A percentile compares a stretch with the other conserved stretches of the same genome.
phyloP scores from a whole-genome alignment of 2,888 invertebrate species.

The Ptychoptera contaminata region DNA sequence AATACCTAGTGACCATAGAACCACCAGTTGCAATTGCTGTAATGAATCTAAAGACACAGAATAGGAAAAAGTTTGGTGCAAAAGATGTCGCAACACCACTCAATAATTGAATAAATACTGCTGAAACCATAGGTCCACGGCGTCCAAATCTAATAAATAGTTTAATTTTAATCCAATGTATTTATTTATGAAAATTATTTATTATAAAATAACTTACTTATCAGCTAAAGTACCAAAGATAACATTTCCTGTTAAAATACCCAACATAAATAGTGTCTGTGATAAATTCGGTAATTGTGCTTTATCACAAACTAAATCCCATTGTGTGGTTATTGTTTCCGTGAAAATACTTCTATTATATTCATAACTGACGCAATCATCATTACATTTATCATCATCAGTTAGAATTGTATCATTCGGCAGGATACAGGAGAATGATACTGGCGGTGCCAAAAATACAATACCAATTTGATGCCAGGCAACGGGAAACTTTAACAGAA shows the following conservation, averaged over 20 bases:
- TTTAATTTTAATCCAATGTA: no score
- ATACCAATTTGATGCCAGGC: constrained; percentile 70
- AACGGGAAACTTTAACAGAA: constrained; percentile 59
- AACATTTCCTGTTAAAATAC: constrained; percentile 59
- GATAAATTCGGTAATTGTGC: constrained; percentile 53
- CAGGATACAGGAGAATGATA: constrained; percentile 36
- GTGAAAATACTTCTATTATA: constrained; percentile 49
- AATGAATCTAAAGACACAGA: constrained; percentile 51
- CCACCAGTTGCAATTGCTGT: constrained; percentile 66
- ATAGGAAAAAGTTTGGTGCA: constrained; percentile 46
- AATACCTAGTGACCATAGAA: constrained; percentile 53
- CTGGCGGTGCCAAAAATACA: constrained; percentile 57
- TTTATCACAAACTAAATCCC: constrained; percentile 55
- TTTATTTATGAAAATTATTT: not conserved
- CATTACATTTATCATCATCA: constrained; percentile 29
- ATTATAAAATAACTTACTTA: constrained; percentile 40
- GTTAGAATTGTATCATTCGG: constrained; percentile 20
- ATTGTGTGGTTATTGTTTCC: constrained; percentile 60
- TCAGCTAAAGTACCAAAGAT: constrained; percentile 61
- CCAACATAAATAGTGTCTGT: constrained; percentile 63
- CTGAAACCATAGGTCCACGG: constrained; percentile 52
- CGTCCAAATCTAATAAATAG: constrained; percentile 51
- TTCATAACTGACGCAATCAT: constrained; percentile 38
- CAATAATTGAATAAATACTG: constrained; percentile 55
- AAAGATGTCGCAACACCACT: constrained; percentile 55